Evolutionary conservation across 2,113 vertebrate genomes (phyloP).

Genomic region (Brienomyrus longianalis): DNA sequence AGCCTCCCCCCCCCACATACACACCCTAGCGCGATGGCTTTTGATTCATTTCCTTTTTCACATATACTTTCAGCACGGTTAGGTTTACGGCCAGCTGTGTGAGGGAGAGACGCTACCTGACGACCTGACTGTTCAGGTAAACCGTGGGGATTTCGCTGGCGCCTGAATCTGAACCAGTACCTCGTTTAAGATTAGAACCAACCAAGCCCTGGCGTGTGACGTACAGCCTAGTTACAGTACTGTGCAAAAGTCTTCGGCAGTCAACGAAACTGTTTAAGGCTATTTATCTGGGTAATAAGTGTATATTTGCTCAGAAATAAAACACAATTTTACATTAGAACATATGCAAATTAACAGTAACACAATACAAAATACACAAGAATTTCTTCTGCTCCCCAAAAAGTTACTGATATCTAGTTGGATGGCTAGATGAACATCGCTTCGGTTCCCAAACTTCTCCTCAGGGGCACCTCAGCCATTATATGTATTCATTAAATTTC

Average conservation of each 20-base stretch:
- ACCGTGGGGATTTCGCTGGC: background rate
- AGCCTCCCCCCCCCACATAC: background rate
- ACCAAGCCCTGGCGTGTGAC: background rate
- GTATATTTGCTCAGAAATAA: background rate
- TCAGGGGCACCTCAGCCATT: background rate
- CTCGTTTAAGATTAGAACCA: background rate
- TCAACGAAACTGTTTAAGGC: background rate
- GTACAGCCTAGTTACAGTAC: background rate
- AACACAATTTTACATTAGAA: background rate
- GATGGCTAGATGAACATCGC: background rate
- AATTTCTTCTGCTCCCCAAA: background rate
- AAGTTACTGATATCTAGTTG: background rate
- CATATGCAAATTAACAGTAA: background rate
- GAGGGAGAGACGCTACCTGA: background rate
- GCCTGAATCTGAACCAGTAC: background rate
- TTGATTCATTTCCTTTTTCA: background rate
- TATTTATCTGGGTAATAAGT: background rate
- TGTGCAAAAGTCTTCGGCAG: background rate
- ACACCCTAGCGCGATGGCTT: background rate
- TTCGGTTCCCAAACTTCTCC: background rate
- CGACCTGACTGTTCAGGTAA: too few relatives aligned
- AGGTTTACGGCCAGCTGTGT: background rate
- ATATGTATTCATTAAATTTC: background rate
- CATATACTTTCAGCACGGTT: background rate
- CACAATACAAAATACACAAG: background rate